Conservation (phyloP, 1,140 invertebrate genomes). For the Eufriesea mexicana region DNA sequence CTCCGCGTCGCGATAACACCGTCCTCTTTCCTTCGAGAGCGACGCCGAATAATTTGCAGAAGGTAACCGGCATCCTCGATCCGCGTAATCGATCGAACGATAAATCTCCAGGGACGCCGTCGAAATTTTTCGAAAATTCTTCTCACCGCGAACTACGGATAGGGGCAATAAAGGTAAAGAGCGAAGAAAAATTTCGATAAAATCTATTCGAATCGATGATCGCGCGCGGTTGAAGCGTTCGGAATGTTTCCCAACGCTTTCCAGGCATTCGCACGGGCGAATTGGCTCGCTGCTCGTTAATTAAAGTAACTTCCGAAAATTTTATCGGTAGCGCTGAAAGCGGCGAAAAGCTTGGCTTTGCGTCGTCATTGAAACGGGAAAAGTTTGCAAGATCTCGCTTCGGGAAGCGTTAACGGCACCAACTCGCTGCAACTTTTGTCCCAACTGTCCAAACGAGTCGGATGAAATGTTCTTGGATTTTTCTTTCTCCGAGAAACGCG, state of each 20-base stretch:
- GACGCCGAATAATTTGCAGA: slow-evolving; percentile 28
- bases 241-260: no score
- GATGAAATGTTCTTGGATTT: neutral
- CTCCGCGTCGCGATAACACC: neutral
- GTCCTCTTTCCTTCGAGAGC: slow-evolving; percentile 23
- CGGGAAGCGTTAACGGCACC: slow-evolving; percentile 28
- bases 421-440: neutral
- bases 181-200: no score
- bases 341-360: neutral
- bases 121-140: no score
- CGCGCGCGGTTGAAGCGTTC: no score
- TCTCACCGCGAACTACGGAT: no score
- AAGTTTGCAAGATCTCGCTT: slow-evolving; percentile 22
- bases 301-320: slow-evolving; percentile 53
- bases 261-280: no score
- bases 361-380: slow-evolving; percentile 32
- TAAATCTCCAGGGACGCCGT: no score
- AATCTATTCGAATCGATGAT: no score
- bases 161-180: no score
- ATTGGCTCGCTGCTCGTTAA: slow-evolving; percentile 38
- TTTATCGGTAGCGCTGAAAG: neutral
- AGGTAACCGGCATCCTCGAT: neutral
- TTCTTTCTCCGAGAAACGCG: neutral
- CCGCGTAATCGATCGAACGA: neutral
- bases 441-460: neutral